phyloP scores from a whole-genome alignment of 2,888 invertebrate genomes.

The Amblyjoppa fuscipennis region DNA sequence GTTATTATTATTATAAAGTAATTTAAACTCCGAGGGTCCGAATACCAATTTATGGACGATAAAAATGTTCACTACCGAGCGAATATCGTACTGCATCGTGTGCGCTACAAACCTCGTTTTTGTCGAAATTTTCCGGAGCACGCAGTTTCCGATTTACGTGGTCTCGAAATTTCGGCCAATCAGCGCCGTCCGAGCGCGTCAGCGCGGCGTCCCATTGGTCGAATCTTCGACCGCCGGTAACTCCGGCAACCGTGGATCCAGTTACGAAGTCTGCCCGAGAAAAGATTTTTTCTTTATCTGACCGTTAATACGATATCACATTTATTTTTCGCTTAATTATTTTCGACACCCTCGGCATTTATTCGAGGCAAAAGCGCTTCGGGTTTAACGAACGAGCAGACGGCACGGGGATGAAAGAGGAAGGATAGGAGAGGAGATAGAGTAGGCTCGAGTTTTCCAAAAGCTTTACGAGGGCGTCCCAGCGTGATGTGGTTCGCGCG shows the following conservation, averaged over 20 bases:
- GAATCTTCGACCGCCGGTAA: background rate
- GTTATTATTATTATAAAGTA: background rate
- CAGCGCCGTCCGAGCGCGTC: background rate
- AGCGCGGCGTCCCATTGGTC: background rate
- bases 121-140: background rate
- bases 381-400: constrained; percentile 10
- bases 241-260: background rate
- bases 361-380: background rate
- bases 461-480: constrained; percentile 10
- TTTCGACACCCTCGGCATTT: background rate
- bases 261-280: background rate
- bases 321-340: background rate
- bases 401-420: background rate
- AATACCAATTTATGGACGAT: background rate
- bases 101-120: background rate
- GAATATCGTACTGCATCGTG: background rate
- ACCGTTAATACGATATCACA: background rate
- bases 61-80: background rate
- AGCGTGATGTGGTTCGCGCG: constrained; percentile 38
- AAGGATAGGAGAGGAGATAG: constrained; percentile 15
- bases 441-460: constrained; percentile 11
- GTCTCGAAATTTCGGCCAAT: background rate
- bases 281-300: background rate
- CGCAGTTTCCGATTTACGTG: background rate
- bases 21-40: background rate